These are phyloP conservation scores for Lasiommata megera DNA, from an alignment of 2,888 invertebrate species.

Conservation along the genomic window DNA sequence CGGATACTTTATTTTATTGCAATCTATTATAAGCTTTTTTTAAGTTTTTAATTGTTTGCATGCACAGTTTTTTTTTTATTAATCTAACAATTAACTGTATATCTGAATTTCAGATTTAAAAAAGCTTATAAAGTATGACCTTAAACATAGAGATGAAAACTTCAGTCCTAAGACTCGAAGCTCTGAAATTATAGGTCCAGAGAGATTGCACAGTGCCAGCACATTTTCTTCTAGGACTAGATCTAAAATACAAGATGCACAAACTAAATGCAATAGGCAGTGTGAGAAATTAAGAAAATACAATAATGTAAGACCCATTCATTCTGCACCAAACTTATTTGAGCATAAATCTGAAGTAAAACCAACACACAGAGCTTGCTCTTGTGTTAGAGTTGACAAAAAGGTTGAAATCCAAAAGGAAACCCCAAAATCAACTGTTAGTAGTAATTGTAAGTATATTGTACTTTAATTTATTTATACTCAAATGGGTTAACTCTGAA, in stretches of 20 bases:
- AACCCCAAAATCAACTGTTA: conserved; percentile 39
- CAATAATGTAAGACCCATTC: conserved; percentile 43
- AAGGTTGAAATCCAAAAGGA: conserved; percentile 49
- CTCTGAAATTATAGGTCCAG: conserved; percentile 45
- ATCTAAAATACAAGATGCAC: conserved; percentile 50
- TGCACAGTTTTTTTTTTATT: no score
- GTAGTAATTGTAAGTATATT: conserved; percentile 59
- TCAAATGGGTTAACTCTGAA: no score
- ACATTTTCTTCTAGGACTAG: conserved; percentile 69
- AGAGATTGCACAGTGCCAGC: conserved; percentile 70
- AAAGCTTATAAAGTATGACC: conserved; percentile 83
- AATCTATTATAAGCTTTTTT: no score
- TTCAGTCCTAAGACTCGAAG: conserved; percentile 13
- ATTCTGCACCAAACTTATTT: conserved; percentile 60
- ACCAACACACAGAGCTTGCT: conserved; percentile 56
- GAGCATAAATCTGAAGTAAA: conserved; percentile 44
- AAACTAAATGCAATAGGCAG: conserved; percentile 50
- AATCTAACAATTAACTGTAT: no score
- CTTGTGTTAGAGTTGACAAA: conserved; percentile 58
- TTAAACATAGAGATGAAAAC: conserved; percentile 58
- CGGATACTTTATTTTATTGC: conserved; percentile 2
- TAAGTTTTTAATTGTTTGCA: no score
- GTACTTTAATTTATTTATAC: no score
- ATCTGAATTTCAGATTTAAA: conserved; percentile 82
- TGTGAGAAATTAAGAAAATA: conserved; percentile 43